Evolutionary conservation across 2,888 invertebrate genomes (phyloP), one percentile per base, ranked within the genome.

Genomic region (Stramonita haemastoma): DNA sequence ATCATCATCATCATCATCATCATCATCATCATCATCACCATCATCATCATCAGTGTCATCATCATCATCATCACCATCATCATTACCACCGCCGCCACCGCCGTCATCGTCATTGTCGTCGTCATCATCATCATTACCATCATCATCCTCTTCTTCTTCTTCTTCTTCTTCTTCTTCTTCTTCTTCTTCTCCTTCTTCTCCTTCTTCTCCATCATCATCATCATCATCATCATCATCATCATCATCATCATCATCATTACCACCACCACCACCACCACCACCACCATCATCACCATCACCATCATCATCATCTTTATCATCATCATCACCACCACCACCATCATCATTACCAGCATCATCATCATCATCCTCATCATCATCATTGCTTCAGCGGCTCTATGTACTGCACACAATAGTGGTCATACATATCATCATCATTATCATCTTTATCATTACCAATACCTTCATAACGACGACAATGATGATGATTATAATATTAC

Each of bases 221-320:
- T 84, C 84, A 34, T 84, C 36, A 84, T 32, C 29, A 29, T 32
- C 6, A 6, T 8, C 77, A 73, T 73, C 77, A 73, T 8, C 29
- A 73, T 2, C 8, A 73, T 73, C 77, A 73, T 73, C 77, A 73
- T 73, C 77, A 2, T 73, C 8, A 73, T 73, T 29, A 73, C 8
- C 77, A 73, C 8, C 26, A 46, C 8, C 46, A 8, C 46, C 46
- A 46, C 8, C 46, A 46, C 8, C 46, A 99, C 99, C 6, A 99
- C 99, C 0, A 98, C 97, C 95, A 99, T 98, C 93, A 99, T 98
- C 94, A 98, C 98, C 97, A 98, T 98, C 98, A 99, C 98, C 87
- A 98, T 97, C 0, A 98, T 46, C 46, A 46, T 8, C 46, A 46
- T 46, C 98, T 94, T 98, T 13, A 26, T 2, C 13, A 66, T 66